Conservation (phyloP, 2,888 invertebrate species). For the Zootermopsis nevadensis region DNA sequence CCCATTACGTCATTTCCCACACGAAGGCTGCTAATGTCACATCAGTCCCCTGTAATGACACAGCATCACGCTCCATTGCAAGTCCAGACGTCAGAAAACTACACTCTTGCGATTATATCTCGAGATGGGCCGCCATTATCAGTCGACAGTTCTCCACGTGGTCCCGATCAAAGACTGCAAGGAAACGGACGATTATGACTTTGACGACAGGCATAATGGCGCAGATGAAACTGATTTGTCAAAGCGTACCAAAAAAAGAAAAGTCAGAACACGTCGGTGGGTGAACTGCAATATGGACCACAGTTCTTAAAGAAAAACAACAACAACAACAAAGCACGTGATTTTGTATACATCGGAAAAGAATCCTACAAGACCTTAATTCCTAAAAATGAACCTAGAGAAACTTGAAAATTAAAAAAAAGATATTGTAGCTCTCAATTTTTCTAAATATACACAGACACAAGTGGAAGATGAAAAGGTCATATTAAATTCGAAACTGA, state of each 20-base stretch:
- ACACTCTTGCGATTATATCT: not conserved
- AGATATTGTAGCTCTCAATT: too few relatives aligned
- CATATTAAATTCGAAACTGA: too few relatives aligned
- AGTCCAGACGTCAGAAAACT: not conserved
- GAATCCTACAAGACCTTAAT: too few relatives aligned
- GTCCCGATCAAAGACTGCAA: not conserved
- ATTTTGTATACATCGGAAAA: too few relatives aligned
- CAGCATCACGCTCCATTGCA: conserved; percentile 9
- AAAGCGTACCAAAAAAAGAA: not conserved
- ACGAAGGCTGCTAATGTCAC: not conserved
- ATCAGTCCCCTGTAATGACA: not conserved
- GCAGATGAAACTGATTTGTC: conserved; percentile 28
- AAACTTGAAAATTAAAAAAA: too few relatives aligned
- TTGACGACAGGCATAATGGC: conserved; percentile 4
- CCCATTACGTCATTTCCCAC: conserved; percentile 16
- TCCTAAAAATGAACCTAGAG: too few relatives aligned
- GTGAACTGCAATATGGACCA: too few relatives aligned
- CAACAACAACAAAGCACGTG: too few relatives aligned
- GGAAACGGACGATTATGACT: conserved; percentile 28
- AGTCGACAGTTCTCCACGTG: conserved; percentile 5
- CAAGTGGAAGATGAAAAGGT: too few relatives aligned
- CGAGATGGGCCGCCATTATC: conserved; percentile 13
- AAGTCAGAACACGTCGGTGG: too few relatives aligned
- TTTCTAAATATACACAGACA: too few relatives aligned
- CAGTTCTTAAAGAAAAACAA: too few relatives aligned